Evolutionary conservation across 2,797 vertebrate species (phyloP).

Genomic region (Sebastes glaucus): DNA sequence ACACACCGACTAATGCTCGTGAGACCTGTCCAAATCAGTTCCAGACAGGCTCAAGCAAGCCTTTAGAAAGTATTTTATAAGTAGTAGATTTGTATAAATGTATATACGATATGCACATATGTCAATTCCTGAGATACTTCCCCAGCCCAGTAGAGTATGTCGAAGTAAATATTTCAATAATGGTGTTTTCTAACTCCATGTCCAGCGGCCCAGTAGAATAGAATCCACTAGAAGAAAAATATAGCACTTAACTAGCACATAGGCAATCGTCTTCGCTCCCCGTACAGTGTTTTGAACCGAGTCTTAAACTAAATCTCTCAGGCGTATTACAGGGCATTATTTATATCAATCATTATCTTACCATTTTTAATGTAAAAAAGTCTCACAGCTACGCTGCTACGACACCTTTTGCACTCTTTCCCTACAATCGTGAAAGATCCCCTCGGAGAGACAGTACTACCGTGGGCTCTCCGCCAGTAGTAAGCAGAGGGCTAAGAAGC

Average conservation of each 20-base stretch:
- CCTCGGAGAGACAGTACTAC: conserved; percentile 24
- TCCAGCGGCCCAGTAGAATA: conserved; percentile 64
- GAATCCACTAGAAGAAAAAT: conserved; percentile 64
- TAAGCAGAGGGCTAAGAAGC: conserved; percentile 39
- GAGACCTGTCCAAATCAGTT: conserved; percentile 80
- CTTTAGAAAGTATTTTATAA: conserved; percentile 78
- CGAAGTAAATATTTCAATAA: conserved; percentile 47
- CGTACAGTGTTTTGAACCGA: conserved; percentile 59
- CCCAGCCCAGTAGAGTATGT: conserved; percentile 53
- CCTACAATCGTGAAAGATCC: conserved; percentile 69
- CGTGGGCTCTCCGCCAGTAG: conserved; percentile 5
- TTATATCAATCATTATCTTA: conserved; percentile 63
- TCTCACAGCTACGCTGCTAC: conserved; percentile 17
- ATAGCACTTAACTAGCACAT: conserved; percentile 82
- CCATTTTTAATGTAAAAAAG: conserved; percentile 28
- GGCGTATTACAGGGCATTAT: conserved; percentile 79
- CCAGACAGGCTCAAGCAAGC: conserved; percentile 70
- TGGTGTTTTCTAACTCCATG: conserved; percentile 38
- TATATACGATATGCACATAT: conserved; percentile 77
- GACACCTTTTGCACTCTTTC: conserved; percentile 77
- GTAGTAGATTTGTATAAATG: conserved; percentile 78
- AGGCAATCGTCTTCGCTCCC: conserved; percentile 76
- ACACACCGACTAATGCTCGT: conserved; percentile 78
- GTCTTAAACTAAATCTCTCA: conserved; percentile 75
- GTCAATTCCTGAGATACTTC: conserved; percentile 57